Percentiles rank a stretch among this genome's conserved stretches.
These are phyloP conservation scores for Apotomis betuletana DNA, from an alignment of 2,888 invertebrate species.

Conservation along the genomic window DNA sequence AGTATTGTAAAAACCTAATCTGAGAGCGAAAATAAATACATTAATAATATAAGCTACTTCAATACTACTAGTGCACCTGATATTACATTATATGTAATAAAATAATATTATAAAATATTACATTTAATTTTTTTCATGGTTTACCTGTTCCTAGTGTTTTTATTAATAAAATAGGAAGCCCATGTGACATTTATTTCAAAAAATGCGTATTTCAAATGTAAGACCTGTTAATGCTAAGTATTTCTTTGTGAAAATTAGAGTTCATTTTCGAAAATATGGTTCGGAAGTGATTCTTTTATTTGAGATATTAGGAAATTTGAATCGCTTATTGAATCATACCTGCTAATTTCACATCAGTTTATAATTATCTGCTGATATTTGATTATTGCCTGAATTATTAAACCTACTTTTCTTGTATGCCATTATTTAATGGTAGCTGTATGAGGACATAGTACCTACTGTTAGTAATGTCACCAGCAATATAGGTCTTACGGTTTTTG, in stretches of 20 bases:
- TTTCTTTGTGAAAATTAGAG: not conserved
- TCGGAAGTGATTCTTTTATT: too few species aligned
- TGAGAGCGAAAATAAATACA: not conserved
- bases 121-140: not conserved
- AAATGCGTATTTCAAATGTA: not conserved
- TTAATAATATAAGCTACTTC: not conserved
- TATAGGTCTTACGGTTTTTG: too few species aligned
- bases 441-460: too few species aligned
- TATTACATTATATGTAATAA: not conserved
- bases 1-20: too few species aligned
- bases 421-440: too few species aligned
- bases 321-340: too few species aligned
- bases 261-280: not conserved
- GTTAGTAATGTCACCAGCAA: too few species aligned
- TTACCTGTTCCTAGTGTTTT: slow-evolving; percentile 20
- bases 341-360: too few species aligned
- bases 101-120: not conserved
- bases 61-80: slow-evolving; percentile 15
- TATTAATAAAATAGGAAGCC: not conserved
- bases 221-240: not conserved
- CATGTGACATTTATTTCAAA: not conserved
- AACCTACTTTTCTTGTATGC: too few species aligned
- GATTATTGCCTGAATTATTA: too few species aligned
- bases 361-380: too few species aligned
- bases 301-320: too few species aligned